A percentile compares a stretch with the other conserved stretches of the same genome.
These are phyloP conservation scores for Salvelinus fontinalis DNA, from an alignment of 2,113 vertebrate species.

Conservation along the genomic window DNA sequence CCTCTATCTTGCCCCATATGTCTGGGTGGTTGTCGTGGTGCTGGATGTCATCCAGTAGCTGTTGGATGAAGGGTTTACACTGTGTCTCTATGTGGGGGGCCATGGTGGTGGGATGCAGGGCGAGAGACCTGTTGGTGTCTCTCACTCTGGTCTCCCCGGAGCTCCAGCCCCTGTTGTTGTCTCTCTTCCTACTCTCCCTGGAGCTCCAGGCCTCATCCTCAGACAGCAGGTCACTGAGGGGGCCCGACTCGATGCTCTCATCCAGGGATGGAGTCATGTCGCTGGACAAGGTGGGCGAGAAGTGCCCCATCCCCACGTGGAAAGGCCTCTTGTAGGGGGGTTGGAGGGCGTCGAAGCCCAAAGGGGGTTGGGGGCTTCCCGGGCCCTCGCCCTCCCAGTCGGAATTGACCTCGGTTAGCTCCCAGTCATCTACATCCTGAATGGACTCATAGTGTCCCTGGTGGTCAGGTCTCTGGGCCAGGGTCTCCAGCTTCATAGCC, in stretches of 20 bases:
- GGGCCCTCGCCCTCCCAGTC: slow-evolving; percentile 79
- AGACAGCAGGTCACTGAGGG: slow-evolving; percentile 85
- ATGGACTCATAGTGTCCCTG: slow-evolving; percentile 73
- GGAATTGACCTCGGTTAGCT: slow-evolving; percentile 88
- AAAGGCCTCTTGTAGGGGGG: slow-evolving; percentile 66
- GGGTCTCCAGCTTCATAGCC: slow-evolving; percentile 87
- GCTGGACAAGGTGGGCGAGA: slow-evolving; percentile 88
- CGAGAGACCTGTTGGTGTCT: neutral
- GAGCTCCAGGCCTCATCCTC: slow-evolving; percentile 81
- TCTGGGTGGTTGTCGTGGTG: slow-evolving; percentile 85
- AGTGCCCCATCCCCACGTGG: slow-evolving; percentile 53
- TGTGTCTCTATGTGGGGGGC: slow-evolving; percentile 63
- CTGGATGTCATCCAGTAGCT: slow-evolving; percentile 88
- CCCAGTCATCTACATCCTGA: slow-evolving; percentile 96
- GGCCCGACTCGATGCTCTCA: slow-evolving; percentile 90
- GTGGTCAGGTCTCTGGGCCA: slow-evolving; percentile 67
- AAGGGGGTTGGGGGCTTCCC: neutral
- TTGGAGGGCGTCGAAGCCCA: slow-evolving; percentile 51
- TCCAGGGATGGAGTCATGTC: slow-evolving; percentile 86
- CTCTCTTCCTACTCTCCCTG: slow-evolving; percentile 58
- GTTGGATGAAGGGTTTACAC: slow-evolving; percentile 80
- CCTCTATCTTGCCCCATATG: slow-evolving; percentile 94
- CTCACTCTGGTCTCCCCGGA: neutral
- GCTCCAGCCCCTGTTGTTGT: slow-evolving; percentile 13
- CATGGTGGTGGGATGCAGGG: neutral